A percentile compares a stretch with the other conserved stretches of the same genome.
These are phyloP conservation scores for Halisarca cf. caerulea DNA, from an alignment of 37 sponge, comb jelly and placozoan genomes.

Conservation along the genomic window DNA sequence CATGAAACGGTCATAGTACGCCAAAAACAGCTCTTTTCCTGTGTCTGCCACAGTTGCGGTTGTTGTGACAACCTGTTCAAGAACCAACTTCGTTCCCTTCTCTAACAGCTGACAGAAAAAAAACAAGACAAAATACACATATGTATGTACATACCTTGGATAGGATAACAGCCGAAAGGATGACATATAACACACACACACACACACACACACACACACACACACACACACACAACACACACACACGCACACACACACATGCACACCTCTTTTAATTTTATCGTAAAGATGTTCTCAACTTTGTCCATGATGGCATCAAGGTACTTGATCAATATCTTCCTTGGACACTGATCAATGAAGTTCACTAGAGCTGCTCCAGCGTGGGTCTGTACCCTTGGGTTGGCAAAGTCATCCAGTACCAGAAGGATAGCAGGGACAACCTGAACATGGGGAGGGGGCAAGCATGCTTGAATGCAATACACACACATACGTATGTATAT, in stretches of 20 bases:
- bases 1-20: slow-evolving; percentile 96
- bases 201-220: no score
- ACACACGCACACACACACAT: neutral
- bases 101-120: slow-evolving; percentile 61
- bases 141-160: no score
- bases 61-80: slow-evolving; percentile 94
- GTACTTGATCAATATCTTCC: slow-evolving; percentile 77
- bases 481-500: no score
- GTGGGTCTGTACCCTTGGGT: slow-evolving; percentile 93
- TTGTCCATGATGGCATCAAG: slow-evolving; percentile 67
- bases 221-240: no score
- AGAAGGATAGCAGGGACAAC: slow-evolving; percentile 85
- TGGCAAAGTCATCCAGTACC: slow-evolving; percentile 79
- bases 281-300: slow-evolving; percentile 56
- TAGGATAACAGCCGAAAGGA: no score
- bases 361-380: slow-evolving; percentile 94
- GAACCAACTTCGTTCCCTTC: slow-evolving; percentile 74
- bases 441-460: slow-evolving; percentile 21
- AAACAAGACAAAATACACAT: no score
- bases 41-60: slow-evolving; percentile 93
- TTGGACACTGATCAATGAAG: slow-evolving; percentile 93
- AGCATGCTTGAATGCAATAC: no score
- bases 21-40: slow-evolving; percentile 86
- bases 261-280: slow-evolving; percentile 70
- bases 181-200: no score